Percentiles rank a stretch among this genome's conserved stretches.
Evolutionary conservation across 2,113 vertebrate genomes (phyloP).

Genomic region (Oncorhynchus mykiss): DNA sequence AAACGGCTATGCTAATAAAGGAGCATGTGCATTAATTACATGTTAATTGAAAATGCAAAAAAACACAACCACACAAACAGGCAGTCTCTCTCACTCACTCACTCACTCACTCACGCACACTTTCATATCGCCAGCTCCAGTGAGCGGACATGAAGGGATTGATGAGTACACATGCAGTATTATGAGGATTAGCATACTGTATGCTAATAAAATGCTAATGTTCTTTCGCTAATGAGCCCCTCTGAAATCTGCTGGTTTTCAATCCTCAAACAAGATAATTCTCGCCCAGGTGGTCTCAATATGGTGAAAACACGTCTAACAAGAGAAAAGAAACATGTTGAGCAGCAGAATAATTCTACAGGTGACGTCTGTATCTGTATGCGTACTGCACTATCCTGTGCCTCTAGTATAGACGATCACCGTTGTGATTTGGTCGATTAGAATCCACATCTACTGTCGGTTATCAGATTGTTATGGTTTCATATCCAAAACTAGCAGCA

Average conservation of each 20-base stretch:
- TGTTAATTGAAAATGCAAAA: background rate
- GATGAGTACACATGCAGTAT: conserved; percentile 32
- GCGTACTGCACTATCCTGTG: background rate
- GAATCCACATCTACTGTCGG: background rate
- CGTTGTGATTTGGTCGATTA: background rate
- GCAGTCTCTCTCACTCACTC: background rate
- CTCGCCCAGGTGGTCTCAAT: conserved; percentile 1
- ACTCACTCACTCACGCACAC: background rate
- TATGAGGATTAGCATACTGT: conserved; percentile 18
- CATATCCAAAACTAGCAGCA: background rate
- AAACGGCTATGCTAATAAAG: too few species aligned
- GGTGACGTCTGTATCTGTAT: too few species aligned
- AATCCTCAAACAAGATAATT: background rate
- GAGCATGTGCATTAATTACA: too few species aligned
- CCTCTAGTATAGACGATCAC: background rate
- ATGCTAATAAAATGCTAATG: conserved; percentile 42
- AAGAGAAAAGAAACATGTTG: background rate
- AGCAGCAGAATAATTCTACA: background rate
- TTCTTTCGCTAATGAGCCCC: conserved; percentile 35
- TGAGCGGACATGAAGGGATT: conserved; percentile 26
- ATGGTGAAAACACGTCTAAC: background rate
- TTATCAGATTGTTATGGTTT: background rate
- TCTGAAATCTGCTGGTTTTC: conserved; percentile 23
- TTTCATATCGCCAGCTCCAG: conserved; percentile 16
- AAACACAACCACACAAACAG: conserved; percentile 11